Conservation (phyloP, 1,140 invertebrate species). For the Aphelenchoides fujianensis region DNA sequence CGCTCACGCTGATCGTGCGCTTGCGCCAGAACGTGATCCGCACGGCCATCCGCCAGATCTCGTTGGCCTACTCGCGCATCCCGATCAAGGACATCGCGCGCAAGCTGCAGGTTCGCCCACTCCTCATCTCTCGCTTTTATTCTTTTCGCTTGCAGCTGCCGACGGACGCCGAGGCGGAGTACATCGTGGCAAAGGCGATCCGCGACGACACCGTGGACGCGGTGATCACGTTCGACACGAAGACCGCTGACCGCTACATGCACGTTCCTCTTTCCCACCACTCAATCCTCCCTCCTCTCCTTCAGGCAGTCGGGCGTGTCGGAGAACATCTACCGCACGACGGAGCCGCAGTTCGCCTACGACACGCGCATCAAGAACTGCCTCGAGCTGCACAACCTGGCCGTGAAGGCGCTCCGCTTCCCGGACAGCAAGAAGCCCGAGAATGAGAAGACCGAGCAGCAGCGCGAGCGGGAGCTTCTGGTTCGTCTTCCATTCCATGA, state of each 20-base stretch:
- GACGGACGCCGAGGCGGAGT: conserved; percentile 94
- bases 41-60: conserved; percentile 93
- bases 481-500: background rate
- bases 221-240: conserved; percentile 71
- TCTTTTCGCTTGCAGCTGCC: conserved; percentile 68
- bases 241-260: conserved; percentile 88
- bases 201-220: conserved; percentile 97
- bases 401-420: conserved; percentile 95
- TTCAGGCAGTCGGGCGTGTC: conserved; percentile 73
- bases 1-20: conserved; percentile 64
- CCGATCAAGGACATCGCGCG: conserved; percentile 87
- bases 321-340: conserved; percentile 91
- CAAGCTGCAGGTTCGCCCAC: conserved; percentile 71
- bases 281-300: too few species aligned
- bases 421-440: conserved; percentile 80
- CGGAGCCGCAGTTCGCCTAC: conserved; percentile 91
- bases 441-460: conserved; percentile 42
- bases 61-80: conserved; percentile 91
- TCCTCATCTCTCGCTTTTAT: background rate
- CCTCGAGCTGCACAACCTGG: conserved; percentile 94
- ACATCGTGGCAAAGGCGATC: conserved; percentile 99
- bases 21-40: conserved; percentile 98
- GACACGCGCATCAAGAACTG: conserved; percentile 97
- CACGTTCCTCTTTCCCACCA: too few species aligned
- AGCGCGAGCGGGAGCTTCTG: conserved; percentile 46